These are phyloP conservation scores for Alosa alosa DNA, from an alignment of 2,113 vertebrate species.

Conservation along the genomic window DNA sequence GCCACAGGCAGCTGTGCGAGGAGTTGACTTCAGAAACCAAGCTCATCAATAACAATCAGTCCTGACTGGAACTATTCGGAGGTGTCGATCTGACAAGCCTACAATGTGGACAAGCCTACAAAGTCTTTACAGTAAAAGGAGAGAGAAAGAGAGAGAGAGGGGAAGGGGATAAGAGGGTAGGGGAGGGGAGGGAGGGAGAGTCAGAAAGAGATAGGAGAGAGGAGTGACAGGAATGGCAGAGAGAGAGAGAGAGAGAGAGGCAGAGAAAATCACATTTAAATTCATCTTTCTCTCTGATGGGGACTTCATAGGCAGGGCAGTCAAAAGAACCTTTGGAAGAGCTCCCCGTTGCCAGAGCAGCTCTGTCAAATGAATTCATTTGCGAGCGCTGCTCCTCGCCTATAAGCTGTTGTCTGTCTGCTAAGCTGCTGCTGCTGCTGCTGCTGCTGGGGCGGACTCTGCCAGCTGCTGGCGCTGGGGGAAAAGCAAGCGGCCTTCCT, in stretches of 20 bases:
- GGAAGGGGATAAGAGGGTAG: background rate
- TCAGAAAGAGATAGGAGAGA: background rate
- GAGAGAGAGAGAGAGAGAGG: background rate
- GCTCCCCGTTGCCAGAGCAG: background rate
- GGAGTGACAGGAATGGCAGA: background rate
- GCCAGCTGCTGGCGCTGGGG: background rate
- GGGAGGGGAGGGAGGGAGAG: background rate
- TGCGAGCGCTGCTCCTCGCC: background rate
- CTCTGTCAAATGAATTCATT: conserved; percentile 24
- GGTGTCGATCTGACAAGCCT: background rate
- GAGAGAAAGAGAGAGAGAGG: background rate
- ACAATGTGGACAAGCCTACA: background rate
- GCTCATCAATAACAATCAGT: background rate
- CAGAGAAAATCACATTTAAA: background rate
- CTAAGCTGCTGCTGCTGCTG: background rate
- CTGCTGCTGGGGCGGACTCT: background rate
- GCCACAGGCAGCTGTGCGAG: background rate
- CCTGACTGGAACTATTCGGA: background rate
- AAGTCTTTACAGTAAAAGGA: background rate
- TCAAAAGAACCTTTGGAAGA: background rate
- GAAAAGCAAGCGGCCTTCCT: background rate
- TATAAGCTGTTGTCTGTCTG: conserved; percentile 18
- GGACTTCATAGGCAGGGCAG: conserved; percentile 15
- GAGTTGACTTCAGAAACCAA: background rate
- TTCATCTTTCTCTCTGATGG: conserved; percentile 21